phyloP scores from a whole-genome alignment of 2,113 vertebrate species.

The Perca fluviatilis region DNA sequence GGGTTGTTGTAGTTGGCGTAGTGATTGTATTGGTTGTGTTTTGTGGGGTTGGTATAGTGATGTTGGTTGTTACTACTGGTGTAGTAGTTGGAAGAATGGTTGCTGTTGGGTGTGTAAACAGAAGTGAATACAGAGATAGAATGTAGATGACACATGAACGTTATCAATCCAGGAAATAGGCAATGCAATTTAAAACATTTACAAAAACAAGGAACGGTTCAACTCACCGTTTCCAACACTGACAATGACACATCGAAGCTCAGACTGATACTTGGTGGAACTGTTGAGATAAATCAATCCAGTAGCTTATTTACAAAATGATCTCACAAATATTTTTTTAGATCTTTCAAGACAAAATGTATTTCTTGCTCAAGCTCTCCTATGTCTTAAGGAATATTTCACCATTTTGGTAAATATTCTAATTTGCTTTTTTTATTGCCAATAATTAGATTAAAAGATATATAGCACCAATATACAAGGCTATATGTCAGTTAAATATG shows the following conservation, averaged over 20 bases:
- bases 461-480: too few species aligned
- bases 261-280: conserved; percentile 21
- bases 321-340: background rate
- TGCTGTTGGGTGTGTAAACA: background rate
- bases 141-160: background rate
- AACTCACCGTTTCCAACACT: conserved; percentile 20
- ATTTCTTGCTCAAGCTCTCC: background rate
- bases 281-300: background rate
- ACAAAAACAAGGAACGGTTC: background rate
- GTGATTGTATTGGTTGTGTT: background rate
- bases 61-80: too few species aligned
- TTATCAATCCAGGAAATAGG: background rate
- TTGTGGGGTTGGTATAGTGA: background rate
- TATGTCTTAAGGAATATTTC: background rate
- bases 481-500: too few species aligned
- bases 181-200: background rate
- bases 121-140: background rate
- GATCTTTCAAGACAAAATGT: background rate
- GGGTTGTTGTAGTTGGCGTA: background rate
- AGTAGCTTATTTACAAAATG: background rate
- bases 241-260: conserved; percentile 50
- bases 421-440: too few species aligned
- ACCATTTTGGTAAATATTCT: too few species aligned
- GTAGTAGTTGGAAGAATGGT: background rate
- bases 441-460: too few species aligned